phyloP scores from a whole-genome alignment of 2,113 vertebrate species.

The Brachyhypopomus gauderio region DNA sequence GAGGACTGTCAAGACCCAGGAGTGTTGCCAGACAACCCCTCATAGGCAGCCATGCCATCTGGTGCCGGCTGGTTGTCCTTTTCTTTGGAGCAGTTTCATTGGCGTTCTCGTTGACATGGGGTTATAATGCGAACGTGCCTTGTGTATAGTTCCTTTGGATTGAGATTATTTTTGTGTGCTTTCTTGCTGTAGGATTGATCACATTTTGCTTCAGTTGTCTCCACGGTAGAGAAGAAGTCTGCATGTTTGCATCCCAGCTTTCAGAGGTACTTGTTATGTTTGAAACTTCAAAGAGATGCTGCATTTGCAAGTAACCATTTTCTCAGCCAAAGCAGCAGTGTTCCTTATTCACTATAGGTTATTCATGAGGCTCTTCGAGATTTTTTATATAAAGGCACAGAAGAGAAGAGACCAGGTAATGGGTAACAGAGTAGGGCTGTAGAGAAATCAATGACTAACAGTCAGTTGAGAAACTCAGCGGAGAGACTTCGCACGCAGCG shows the following conservation, averaged over 20 bases:
- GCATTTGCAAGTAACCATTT: neutral
- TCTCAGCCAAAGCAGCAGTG: neutral
- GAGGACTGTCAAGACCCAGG: slow-evolving; percentile 44
- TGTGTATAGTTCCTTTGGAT: slow-evolving; percentile 44
- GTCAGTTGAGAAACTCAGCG: slow-evolving; percentile 83
- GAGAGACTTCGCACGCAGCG: slow-evolving; percentile 88
- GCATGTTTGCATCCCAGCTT: slow-evolving; percentile 19
- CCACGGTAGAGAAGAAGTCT: neutral
- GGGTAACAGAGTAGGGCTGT: neutral
- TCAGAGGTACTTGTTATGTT: slow-evolving; percentile 50
- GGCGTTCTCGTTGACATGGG: slow-evolving; percentile 48
- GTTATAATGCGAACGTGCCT: slow-evolving; percentile 64
- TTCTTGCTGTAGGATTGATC: slow-evolving; percentile 31
- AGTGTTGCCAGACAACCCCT: slow-evolving; percentile 41
- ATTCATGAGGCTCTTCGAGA: slow-evolving; percentile 28
- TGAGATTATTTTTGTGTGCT: slow-evolving; percentile 57
- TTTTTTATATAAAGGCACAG: slow-evolving; percentile 47
- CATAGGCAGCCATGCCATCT: slow-evolving; percentile 44
- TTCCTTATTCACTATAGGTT: neutral
- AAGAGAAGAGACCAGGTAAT: slow-evolving; percentile 28
- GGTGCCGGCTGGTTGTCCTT: slow-evolving; percentile 43
- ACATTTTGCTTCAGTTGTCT: slow-evolving; percentile 1
- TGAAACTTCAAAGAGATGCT: slow-evolving; percentile 17
- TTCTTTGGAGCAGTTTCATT: slow-evolving; percentile 53
- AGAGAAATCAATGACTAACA: slow-evolving; percentile 28